phyloP scores from a whole-genome alignment of 1,140 invertebrate species.

The Achatina immaculata region DNA sequence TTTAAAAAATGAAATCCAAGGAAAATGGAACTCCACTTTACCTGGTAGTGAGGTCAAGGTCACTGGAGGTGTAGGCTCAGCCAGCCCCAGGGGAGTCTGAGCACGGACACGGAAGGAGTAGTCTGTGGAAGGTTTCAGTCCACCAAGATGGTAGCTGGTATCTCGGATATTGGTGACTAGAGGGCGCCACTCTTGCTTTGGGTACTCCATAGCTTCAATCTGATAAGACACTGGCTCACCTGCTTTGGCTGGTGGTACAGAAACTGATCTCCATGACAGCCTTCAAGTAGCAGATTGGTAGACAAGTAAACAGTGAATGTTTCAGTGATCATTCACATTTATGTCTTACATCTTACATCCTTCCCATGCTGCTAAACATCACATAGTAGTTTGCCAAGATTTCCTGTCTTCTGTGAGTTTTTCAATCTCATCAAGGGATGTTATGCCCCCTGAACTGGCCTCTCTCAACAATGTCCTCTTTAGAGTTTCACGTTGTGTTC shows the following conservation, averaged over 20 bases:
- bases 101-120: constrained; percentile 61
- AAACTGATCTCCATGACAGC: constrained; percentile 27
- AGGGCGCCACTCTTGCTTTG: constrained; percentile 56
- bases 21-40: no score
- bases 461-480: no score
- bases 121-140: constrained; percentile 55
- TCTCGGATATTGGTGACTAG: constrained; percentile 54
- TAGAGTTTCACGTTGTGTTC: no score
- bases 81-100: constrained; percentile 83
- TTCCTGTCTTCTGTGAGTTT: no score
- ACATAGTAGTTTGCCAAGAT: no score
- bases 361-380: no score
- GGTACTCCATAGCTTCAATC: constrained; percentile 60
- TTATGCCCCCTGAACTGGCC: no score
- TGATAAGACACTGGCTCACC: constrained; percentile 54
- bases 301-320: constrained; percentile 2
- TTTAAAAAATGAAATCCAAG: no score
- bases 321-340: no score
- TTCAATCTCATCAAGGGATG: no score
- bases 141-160: constrained; percentile 56
- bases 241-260: constrained; percentile 42
- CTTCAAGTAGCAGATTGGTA: constrained; percentile 57
- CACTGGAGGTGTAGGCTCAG: constrained; percentile 61
- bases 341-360: no score
- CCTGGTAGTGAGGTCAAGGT: constrained; percentile 60